These are phyloP conservation scores for Stramonita haemastoma DNA, from an alignment of 2,888 invertebrate genomes.

Conservation along the genomic window DNA sequence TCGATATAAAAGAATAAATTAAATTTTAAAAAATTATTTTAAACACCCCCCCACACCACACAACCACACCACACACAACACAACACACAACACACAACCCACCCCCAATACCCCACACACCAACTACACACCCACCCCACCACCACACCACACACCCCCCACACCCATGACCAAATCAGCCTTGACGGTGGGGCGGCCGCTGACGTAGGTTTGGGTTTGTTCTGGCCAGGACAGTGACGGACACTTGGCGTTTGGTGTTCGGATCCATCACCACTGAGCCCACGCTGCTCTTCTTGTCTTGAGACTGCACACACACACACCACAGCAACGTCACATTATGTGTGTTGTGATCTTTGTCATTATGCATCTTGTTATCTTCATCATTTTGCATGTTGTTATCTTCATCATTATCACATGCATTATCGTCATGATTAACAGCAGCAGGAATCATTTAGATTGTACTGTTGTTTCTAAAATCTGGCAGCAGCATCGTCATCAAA, in stretches of 20 bases:
- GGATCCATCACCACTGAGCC: slow-evolving; percentile 59
- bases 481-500: too few relatives aligned
- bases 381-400: neutral
- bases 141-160: neutral
- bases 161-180: slow-evolving; percentile 85
- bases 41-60: too few relatives aligned
- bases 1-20: too few relatives aligned
- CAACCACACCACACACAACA: too few relatives aligned
- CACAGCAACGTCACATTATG: too few relatives aligned
- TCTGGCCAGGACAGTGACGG: slow-evolving; percentile 96
- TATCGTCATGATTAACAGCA: neutral
- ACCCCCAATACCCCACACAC: too few relatives aligned
- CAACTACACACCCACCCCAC: neutral
- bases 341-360: too few relatives aligned
- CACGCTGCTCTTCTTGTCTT: slow-evolving; percentile 71
- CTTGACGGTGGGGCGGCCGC: slow-evolving; percentile 87
- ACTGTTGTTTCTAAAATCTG: too few relatives aligned
- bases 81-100: too few relatives aligned
- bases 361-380: too few relatives aligned
- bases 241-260: slow-evolving; percentile 83
- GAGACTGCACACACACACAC: slow-evolving; percentile 40
- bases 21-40: too few relatives aligned
- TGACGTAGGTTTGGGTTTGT: slow-evolving; percentile 90
- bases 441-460: neutral
- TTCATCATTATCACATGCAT: neutral